Conservation (phyloP, 2,888 invertebrate species). For the Boloria selene region DNA sequence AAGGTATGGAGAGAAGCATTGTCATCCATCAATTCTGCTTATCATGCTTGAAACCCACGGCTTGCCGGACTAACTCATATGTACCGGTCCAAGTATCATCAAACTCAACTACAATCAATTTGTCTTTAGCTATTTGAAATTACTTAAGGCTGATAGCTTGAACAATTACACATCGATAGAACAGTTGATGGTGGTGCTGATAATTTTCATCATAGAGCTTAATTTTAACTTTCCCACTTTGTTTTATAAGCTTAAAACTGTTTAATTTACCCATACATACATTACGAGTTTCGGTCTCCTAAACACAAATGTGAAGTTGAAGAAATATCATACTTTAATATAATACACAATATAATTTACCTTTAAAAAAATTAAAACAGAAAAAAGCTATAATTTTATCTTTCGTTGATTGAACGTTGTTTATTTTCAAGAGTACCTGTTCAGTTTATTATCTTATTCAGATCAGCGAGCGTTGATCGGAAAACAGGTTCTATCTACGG, state of each 20-base stretch:
- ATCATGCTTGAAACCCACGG: conserved; percentile 59
- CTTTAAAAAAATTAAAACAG: conserved; percentile 23
- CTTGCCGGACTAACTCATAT: conserved; percentile 52
- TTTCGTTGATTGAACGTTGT: conserved; percentile 33
- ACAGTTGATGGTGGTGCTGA: conserved; percentile 24
- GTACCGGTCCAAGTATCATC: conserved; percentile 54
- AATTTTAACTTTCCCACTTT: not conserved
- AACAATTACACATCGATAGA: conserved; percentile 37
- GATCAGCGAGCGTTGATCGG: conserved; percentile 58
- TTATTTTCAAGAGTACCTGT: conserved; percentile 63
- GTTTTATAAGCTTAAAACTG: too few species aligned
- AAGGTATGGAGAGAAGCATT: conserved; percentile 56
- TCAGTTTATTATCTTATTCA: conserved; percentile 77
- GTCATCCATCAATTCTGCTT: conserved; percentile 76
- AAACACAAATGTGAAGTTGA: too few species aligned
- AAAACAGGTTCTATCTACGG: conserved; percentile 65
- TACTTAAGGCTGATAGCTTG: conserved; percentile 47
- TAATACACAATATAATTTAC: too few species aligned
- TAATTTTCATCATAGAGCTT: conserved; percentile 27
- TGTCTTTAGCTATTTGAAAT: conserved; percentile 64
- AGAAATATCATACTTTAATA: too few species aligned
- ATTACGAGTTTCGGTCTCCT: too few species aligned
- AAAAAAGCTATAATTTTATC: conserved; percentile 11
- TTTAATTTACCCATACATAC: too few species aligned
- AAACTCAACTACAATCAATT: conserved; percentile 55